Conservation (phyloP, 2,888 invertebrate species). For the Nemoura dubitans region DNA sequence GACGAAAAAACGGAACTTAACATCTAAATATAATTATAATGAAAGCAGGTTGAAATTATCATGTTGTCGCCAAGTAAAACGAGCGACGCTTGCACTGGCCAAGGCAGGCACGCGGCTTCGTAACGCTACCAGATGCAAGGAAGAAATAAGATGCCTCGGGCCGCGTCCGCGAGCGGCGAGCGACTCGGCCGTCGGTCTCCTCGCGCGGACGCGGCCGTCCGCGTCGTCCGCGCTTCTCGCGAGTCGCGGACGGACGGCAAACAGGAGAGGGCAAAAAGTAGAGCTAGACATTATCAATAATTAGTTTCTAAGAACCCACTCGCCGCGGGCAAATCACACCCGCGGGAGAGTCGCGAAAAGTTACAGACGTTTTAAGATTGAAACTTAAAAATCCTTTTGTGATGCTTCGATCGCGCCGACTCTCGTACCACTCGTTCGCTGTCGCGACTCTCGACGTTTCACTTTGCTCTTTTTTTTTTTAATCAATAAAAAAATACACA, state of each 20-base stretch:
- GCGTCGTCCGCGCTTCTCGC: background rate
- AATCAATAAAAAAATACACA: slow-evolving; percentile 41
- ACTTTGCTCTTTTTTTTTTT: slow-evolving; percentile 7
- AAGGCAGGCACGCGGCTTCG: background rate
- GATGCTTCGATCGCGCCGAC: slow-evolving; percentile 44
- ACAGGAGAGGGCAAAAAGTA: slow-evolving; percentile 29
- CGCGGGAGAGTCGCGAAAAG: slow-evolving; percentile 18
- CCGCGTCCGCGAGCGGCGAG: background rate
- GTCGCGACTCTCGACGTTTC: background rate
- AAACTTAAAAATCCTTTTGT: slow-evolving; percentile 40
- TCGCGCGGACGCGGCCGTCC: background rate
- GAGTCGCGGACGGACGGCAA: background rate
- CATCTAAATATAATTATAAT: slow-evolving; percentile 25
- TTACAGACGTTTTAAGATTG: slow-evolving; percentile 37
- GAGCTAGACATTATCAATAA: slow-evolving; percentile 26
- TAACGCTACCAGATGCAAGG: slow-evolving; percentile 17
- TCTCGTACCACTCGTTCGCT: slow-evolving; percentile 22
- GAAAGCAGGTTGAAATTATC: slow-evolving; percentile 34
- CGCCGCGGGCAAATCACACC: slow-evolving; percentile 2
- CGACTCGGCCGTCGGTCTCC: background rate
- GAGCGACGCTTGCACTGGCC: background rate
- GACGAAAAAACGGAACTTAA: slow-evolving; percentile 20
- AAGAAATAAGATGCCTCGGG: slow-evolving; percentile 1
- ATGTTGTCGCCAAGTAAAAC: background rate
- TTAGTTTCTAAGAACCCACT: slow-evolving; percentile 25